phyloP scores from a whole-genome alignment of 2,113 vertebrate species.

The Athene noctua region DNA sequence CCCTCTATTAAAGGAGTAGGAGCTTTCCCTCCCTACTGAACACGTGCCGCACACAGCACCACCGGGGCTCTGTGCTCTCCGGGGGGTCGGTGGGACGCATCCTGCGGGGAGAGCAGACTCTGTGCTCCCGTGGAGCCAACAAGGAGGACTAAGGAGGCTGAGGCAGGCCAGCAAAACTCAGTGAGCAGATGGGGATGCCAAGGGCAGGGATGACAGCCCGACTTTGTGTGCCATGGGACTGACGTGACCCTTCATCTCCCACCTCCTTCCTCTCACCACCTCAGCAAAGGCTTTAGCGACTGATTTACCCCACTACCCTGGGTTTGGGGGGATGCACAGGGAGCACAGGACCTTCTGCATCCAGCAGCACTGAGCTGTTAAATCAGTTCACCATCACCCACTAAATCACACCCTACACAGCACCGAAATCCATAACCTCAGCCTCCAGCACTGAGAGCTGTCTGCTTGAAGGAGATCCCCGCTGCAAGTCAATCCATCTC shows the following conservation, averaged over 20 bases:
- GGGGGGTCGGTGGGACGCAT: neutral
- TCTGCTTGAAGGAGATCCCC: neutral
- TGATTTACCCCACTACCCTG: neutral
- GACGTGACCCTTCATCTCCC: neutral
- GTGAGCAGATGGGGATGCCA: accelerated
- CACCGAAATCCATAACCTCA: neutral
- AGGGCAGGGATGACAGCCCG: neutral
- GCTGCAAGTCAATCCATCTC: neutral
- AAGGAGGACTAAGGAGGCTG: neutral
- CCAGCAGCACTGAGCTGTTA: neutral
- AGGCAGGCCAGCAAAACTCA: neutral
- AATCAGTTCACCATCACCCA: neutral
- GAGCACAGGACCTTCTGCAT: neutral
- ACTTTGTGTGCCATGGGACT: accelerated
- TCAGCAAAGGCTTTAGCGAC: neutral
- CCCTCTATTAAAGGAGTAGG: neutral
- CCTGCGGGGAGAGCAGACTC: accelerated
- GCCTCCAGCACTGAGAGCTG: neutral
- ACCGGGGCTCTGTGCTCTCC: neutral
- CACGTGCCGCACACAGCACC: accelerated
- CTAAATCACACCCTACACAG: accelerated
- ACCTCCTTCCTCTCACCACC: neutral
- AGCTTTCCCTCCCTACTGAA: neutral
- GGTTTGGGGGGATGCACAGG: neutral
- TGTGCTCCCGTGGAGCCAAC: accelerated